Evolutionary conservation across 1,140 invertebrate genomes (phyloP).

Genomic region (Drosophila asahinai): DNA sequence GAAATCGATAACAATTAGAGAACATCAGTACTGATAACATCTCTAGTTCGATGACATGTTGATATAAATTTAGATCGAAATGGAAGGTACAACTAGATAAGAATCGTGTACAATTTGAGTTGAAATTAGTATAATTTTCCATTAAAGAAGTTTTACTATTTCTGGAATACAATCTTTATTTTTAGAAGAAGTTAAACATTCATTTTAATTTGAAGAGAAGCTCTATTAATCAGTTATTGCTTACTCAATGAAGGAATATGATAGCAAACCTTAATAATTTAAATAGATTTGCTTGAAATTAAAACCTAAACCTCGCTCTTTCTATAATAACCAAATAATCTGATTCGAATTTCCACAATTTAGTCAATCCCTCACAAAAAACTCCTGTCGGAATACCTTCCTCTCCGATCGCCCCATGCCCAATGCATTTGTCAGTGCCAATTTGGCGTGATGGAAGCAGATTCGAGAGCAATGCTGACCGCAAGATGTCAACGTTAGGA

Average conservation of each 20-base stretch:
- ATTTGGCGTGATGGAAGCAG: slow-evolving; percentile 51
- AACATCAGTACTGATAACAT: slow-evolving; percentile 18
- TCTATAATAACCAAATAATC: not conserved
- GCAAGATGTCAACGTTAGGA: slow-evolving; percentile 73
- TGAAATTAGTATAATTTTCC: not conserved
- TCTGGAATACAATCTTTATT: not conserved
- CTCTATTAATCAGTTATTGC: no score
- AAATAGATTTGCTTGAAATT: no score
- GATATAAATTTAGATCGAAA: not conserved
- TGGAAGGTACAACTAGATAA: not conserved
- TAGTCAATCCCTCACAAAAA: not conserved
- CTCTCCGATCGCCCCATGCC: slow-evolving; percentile 28
- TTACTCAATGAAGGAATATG: no score
- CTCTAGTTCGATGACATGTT: not conserved
- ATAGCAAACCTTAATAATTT: no score
- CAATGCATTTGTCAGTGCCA: slow-evolving; percentile 69
- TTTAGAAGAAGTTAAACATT: not conserved
- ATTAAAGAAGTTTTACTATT: not conserved
- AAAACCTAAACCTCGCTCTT: no score
- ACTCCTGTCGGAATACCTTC: slow-evolving; percentile 22
- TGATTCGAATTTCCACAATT: not conserved
- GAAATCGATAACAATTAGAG: slow-evolving; percentile 2
- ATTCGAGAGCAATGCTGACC: slow-evolving; percentile 37
- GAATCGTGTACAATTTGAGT: not conserved
- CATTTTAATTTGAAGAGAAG: no score